These are phyloP conservation scores for Leucophora obtusa DNA, from an alignment of 2,888 invertebrate species.

Conservation along the genomic window DNA sequence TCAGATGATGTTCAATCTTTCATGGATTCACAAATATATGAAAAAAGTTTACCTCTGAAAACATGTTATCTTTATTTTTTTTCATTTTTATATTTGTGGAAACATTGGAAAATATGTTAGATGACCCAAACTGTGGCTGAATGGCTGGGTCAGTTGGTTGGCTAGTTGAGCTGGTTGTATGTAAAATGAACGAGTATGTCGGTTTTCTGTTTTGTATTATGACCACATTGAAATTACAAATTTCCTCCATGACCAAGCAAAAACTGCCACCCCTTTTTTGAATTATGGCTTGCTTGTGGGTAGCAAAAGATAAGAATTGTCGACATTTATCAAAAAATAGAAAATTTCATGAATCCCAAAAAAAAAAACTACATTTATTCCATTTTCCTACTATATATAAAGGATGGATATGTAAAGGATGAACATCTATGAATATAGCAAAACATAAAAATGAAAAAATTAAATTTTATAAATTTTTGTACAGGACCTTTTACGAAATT, in stretches of 20 bases:
- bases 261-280: slow-evolving; percentile 11
- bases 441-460: too few species aligned
- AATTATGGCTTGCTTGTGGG: slow-evolving; percentile 33
- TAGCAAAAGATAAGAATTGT: slow-evolving; percentile 50
- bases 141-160: slow-evolving; percentile 25
- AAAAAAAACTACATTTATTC: background rate
- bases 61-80: slow-evolving; percentile 40
- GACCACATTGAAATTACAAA: slow-evolving; percentile 57
- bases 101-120: slow-evolving; percentile 45
- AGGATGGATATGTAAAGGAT: too few species aligned
- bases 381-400: too few species aligned
- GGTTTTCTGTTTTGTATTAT: slow-evolving; percentile 34
- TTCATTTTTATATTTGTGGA: slow-evolving; percentile 21
- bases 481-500: too few species aligned
- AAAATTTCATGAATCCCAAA: slow-evolving; percentile 42
- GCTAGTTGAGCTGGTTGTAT: slow-evolving; percentile 13
- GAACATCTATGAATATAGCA: too few species aligned
- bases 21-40: too few species aligned
- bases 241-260: slow-evolving; percentile 22
- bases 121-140: slow-evolving; percentile 37
- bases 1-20: too few species aligned
- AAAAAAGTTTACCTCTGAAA: too few species aligned
- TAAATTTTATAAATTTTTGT: too few species aligned
- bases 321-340: slow-evolving; percentile 57
- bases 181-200: slow-evolving; percentile 35